Evolutionary conservation across 2,888 invertebrate species (phyloP).

Genomic region (Drosophila peninsularis): DNA sequence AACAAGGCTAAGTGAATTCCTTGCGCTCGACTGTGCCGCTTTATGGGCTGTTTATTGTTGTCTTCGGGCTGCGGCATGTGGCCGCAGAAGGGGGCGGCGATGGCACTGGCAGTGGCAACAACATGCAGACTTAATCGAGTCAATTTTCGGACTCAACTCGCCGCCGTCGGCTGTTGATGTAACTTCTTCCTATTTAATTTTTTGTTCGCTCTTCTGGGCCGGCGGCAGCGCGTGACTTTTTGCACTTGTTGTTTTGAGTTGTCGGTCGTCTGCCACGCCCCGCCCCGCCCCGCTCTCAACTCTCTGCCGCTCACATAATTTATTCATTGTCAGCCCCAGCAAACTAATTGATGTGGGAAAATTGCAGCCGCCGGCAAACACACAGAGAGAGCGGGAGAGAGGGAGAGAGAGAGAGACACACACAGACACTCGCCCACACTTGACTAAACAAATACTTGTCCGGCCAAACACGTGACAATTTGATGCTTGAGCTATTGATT

Average conservation of each 20-base stretch:
- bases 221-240: slow-evolving; percentile 82
- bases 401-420: no score
- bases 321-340: slow-evolving; percentile 80
- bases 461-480: slow-evolving; percentile 46
- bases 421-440: slow-evolving; percentile 42
- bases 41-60: slow-evolving; percentile 81
- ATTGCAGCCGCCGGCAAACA: slow-evolving; percentile 61
- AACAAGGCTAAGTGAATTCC: slow-evolving; percentile 83
- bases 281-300: neutral
- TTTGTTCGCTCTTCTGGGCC: slow-evolving; percentile 26
- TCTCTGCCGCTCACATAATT: slow-evolving; percentile 64
- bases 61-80: slow-evolving; percentile 45
- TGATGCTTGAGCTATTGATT: slow-evolving; percentile 40
- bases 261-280: slow-evolving; percentile 15
- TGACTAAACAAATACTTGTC: slow-evolving; percentile 59
- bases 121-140: slow-evolving; percentile 81
- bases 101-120: neutral
- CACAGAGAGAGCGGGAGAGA: neutral
- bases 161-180: slow-evolving; percentile 73
- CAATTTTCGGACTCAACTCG: slow-evolving; percentile 72
- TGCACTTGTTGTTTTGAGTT: slow-evolving; percentile 77
- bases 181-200: slow-evolving; percentile 53
- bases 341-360: slow-evolving; percentile 82
- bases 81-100: neutral
- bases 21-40: slow-evolving; percentile 78